Conservation (phyloP, 2,888 invertebrate genomes). For the Callyntrura sp. region DNA sequence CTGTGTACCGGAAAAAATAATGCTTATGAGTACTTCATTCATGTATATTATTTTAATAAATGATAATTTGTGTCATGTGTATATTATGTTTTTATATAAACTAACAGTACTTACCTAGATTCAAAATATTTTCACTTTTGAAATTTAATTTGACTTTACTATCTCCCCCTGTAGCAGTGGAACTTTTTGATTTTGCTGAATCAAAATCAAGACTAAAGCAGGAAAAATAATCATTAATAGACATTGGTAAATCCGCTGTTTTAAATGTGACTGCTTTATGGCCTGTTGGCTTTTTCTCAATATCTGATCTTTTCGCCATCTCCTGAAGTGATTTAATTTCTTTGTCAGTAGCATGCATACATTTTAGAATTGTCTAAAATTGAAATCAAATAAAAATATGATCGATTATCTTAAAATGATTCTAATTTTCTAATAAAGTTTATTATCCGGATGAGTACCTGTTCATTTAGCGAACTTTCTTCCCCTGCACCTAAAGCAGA, state of each 20-base stretch:
- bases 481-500: constrained; percentile 46
- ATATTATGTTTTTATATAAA: no score
- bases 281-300: constrained; percentile 48
- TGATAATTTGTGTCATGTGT: no score
- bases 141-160: constrained; percentile 70
- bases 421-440: not conserved
- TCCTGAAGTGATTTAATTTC: constrained; percentile 86
- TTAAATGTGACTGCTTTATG: constrained; percentile 85
- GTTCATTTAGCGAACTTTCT: constrained; percentile 53
- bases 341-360: constrained; percentile 85
- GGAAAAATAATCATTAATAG: constrained; percentile 78
- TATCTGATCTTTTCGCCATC: constrained; percentile 84
- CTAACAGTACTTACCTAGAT: constrained; percentile 51
- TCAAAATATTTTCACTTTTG: constrained; percentile 74
- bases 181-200: constrained; percentile 75
- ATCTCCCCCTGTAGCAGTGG: constrained; percentile 39
- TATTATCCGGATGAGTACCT: constrained; percentile 26
- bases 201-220: constrained; percentile 81
- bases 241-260: constrained; percentile 88
- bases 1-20: constrained; percentile 41
- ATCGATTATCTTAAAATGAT: no score
- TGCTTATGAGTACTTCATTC: constrained; percentile 6
- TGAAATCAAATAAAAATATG: constrained; percentile 17
- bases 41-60: no score
- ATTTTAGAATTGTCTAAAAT: constrained; percentile 83